Percentiles rank a stretch among this genome's conserved stretches.
Conservation (phyloP, 1,140 invertebrate species). For the Lerema accius region DNA sequence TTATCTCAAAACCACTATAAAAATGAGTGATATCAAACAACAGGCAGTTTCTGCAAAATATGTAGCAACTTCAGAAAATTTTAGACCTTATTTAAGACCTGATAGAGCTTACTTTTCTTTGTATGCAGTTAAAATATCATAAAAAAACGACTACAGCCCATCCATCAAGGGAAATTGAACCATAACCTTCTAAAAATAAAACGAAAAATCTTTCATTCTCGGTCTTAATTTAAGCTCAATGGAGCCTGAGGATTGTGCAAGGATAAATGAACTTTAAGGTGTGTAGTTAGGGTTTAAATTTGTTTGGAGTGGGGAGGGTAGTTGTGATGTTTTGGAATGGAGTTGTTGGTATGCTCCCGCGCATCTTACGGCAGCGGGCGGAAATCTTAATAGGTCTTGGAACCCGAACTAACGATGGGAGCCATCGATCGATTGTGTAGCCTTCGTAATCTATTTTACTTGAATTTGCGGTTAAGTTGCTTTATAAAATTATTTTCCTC, state of each 20-base stretch:
- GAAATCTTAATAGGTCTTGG: constrained; percentile 80
- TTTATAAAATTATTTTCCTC: constrained; percentile 10
- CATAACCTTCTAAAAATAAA: constrained; percentile 50
- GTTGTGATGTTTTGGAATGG: constrained; percentile 36
- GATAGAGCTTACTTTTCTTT: constrained; percentile 30
- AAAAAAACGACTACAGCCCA: constrained; percentile 50
- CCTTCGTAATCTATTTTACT: constrained; percentile 49
- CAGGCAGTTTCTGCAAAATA: constrained; percentile 59
- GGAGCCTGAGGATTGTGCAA: constrained; percentile 19
- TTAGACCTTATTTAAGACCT: constrained; percentile 22
- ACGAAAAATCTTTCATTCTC: constrained; percentile 45
- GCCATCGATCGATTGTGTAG: constrained; percentile 69
- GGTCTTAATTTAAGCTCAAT: constrained; percentile 33
- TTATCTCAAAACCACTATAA: constrained; percentile 79
- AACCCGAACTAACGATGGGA: constrained; percentile 75
- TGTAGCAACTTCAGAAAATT: constrained; percentile 19
- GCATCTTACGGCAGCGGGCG: constrained; percentile 70
- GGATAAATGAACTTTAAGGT: constrained; percentile 22
- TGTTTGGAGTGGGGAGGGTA: neutral
- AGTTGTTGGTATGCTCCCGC: constrained; percentile 58
- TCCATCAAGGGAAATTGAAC: constrained; percentile 52
- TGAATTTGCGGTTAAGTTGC: constrained; percentile 31
- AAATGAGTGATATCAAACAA: constrained; percentile 70
- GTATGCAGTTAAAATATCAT: constrained; percentile 4
- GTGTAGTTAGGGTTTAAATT: constrained; percentile 29